Evolutionary conservation across 2,888 invertebrate genomes (phyloP), one percentile per base, ranked within the genome.

Genomic region (Acrobasis consociella): DNA sequence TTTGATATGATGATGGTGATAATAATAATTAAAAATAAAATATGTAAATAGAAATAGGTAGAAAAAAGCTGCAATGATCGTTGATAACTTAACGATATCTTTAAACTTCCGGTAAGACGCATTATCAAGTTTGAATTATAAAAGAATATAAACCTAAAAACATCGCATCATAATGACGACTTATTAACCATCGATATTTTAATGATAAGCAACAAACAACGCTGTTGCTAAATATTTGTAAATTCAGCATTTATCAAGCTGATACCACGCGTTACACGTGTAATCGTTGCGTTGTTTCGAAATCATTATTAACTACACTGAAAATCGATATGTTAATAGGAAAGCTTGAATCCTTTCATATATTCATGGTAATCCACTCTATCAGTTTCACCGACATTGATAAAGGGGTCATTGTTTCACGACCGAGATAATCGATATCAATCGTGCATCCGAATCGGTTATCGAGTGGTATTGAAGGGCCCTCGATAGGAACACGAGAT

Each of bases 391-490:
- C 39, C 46, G 64, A 69, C 64, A 62, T 71, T 72, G 71, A 74
- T 74, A 71, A 78, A 79, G 75, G 70, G 74, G 69, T 74, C 74
- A 78, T 83, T 81, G 82, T 83, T 80, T 78, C 68, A 70, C 72
- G 74, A 76, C 70, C 65, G 68, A 67, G 70, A 75, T 78, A 82
- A 82, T 86, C 83, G 81, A 85, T 82, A 83, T 77, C 80, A 82
- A 81, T 78, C 80, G 74, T 75, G 82, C 78, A 77, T 85, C 75
- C 77, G 81, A 84, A 80, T 86, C 86, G 80, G 78, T 77, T 82
- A 82, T 86, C 77, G 80, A 85, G 83, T 81, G 78, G 77, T 68
- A 67, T 62, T 69, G 71, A 73, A 83, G 82, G 66, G 75, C 80
- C 72, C 85, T 86, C 75, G 72, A 80, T 74, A 71, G 77, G 80